A percentile compares a stretch with the other conserved stretches of the same genome.
These are phyloP conservation scores for Epizoanthus rinbou DNA, from an alignment of 92 coral and sea anemone species.

Conservation along the genomic window DNA sequence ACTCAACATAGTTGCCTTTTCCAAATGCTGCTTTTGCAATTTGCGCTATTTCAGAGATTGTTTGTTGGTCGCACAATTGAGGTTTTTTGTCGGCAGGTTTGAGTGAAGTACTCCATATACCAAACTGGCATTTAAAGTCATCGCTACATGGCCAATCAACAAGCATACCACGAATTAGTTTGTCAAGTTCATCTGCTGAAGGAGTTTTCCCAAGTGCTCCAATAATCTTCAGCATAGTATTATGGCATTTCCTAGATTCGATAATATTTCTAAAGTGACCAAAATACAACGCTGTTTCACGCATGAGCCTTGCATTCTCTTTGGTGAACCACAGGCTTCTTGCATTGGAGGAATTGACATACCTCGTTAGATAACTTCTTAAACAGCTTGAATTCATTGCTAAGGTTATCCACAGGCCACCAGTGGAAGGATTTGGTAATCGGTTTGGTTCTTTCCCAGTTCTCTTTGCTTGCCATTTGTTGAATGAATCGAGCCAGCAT, in stretches of 20 bases:
- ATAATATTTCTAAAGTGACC: not conserved
- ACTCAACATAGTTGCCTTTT: not conserved
- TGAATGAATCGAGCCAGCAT: not conserved
- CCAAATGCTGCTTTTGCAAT: not conserved
- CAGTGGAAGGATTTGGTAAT: not conserved
- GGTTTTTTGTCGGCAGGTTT: not conserved
- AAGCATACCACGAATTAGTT: not conserved
- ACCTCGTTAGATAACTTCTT: not conserved
- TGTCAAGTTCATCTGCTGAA: not conserved
- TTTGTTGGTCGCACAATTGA: no score
- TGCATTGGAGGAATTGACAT: not conserved
- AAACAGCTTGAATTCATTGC: constrained; percentile 11
- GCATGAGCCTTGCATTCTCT: constrained; percentile 15
- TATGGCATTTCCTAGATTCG: constrained; percentile 1
- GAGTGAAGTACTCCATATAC: constrained; percentile 9
- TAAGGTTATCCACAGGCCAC: constrained; percentile 3
- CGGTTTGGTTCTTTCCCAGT: not conserved
- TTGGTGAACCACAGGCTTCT: not conserved
- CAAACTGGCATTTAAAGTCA: not conserved
- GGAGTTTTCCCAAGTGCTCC: not conserved
- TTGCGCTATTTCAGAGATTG: not conserved
- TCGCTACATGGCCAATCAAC: not conserved
- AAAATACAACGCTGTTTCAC: constrained; percentile 34
- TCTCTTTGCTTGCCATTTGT: not conserved
- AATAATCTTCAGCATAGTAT: not conserved